These are phyloP conservation scores for Globodera rostochiensis DNA, from an alignment of 1,140 invertebrate species.

Conservation along the genomic window DNA sequence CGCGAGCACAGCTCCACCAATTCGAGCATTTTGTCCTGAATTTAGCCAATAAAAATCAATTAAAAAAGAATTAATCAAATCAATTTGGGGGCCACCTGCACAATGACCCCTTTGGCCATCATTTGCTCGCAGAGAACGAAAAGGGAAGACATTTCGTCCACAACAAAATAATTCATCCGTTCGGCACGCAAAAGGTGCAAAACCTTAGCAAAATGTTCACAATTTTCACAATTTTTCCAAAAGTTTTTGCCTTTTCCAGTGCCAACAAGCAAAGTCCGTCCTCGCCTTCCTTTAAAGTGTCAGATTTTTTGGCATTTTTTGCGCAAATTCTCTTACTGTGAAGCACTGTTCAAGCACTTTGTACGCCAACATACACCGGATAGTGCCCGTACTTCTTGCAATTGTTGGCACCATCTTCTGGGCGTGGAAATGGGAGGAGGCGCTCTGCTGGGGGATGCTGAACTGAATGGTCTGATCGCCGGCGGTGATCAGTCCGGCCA, in stretches of 20 bases:
- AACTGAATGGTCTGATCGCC: slow-evolving; percentile 53
- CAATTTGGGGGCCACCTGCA: slow-evolving; percentile 73
- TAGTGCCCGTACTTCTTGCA: slow-evolving; percentile 46
- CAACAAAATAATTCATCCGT: slow-evolving; percentile 96
- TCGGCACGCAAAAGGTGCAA: slow-evolving; percentile 95
- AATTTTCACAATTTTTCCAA: too few relatives aligned
- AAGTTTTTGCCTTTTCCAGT: slow-evolving; percentile 72
- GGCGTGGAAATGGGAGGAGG: slow-evolving; percentile 47
- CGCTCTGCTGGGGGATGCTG: slow-evolving; percentile 29
- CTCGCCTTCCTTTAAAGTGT: slow-evolving; percentile 37
- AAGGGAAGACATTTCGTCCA: slow-evolving; percentile 91
- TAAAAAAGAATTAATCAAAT: neutral
- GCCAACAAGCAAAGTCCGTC: slow-evolving; percentile 78
- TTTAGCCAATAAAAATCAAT: slow-evolving; percentile 6
- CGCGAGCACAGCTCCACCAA: slow-evolving; percentile 93
- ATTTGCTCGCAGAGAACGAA: slow-evolving; percentile 95
- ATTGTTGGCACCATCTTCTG: slow-evolving; percentile 49
- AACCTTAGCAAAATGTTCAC: slow-evolving; percentile 72
- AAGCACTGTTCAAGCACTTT: slow-evolving; percentile 58
- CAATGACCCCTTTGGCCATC: slow-evolving; percentile 82
- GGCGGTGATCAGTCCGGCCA: slow-evolving; percentile 54
- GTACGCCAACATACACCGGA: slow-evolving; percentile 59
- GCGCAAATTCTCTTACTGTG: slow-evolving; percentile 35
- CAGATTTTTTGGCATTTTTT: neutral
- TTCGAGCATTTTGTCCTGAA: slow-evolving; percentile 87